A percentile compares a stretch with the other conserved stretches of the same genome.
phyloP scores from a whole-genome alignment of 2,888 invertebrate species.

The Plebejus argus region DNA sequence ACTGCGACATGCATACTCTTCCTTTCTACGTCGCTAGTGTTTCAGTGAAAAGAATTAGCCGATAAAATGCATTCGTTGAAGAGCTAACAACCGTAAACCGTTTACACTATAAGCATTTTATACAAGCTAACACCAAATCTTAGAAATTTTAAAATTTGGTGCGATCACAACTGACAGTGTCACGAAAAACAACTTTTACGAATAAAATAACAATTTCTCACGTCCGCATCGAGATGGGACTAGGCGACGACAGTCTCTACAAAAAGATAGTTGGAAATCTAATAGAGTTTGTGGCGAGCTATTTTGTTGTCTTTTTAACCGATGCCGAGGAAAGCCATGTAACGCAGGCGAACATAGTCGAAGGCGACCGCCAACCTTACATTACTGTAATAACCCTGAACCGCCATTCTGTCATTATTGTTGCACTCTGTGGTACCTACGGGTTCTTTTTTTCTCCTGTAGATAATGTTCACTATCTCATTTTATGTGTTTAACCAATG shows the following conservation, averaged over 20 bases:
- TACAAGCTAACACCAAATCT: not conserved
- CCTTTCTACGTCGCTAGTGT: constrained; percentile 66
- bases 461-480: constrained; percentile 36
- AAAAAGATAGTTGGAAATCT: constrained; percentile 77
- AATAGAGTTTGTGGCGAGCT: constrained; percentile 78
- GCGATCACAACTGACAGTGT: not conserved
- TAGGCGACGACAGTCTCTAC: constrained; percentile 72
- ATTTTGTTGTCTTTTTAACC: constrained; percentile 69
- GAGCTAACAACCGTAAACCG: not conserved
- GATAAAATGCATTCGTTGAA: not conserved
- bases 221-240: constrained; percentile 74
- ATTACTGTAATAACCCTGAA: constrained; percentile 75
- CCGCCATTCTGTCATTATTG: constrained; percentile 76
- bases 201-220: constrained; percentile 74
- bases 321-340: constrained; percentile 68
- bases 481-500: constrained; percentile 35
- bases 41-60: constrained; percentile 32
- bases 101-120: not conserved
- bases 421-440: constrained; percentile 69
- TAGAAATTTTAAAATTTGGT: not conserved
- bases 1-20: constrained; percentile 74
- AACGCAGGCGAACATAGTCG: constrained; percentile 72
- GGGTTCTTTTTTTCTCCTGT: constrained; percentile 50
- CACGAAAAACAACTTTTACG: constrained; percentile 49
- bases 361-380: constrained; percentile 67